Evolutionary conservation across 2,888 invertebrate species (phyloP).

Genomic region (Gortyna flavago): DNA sequence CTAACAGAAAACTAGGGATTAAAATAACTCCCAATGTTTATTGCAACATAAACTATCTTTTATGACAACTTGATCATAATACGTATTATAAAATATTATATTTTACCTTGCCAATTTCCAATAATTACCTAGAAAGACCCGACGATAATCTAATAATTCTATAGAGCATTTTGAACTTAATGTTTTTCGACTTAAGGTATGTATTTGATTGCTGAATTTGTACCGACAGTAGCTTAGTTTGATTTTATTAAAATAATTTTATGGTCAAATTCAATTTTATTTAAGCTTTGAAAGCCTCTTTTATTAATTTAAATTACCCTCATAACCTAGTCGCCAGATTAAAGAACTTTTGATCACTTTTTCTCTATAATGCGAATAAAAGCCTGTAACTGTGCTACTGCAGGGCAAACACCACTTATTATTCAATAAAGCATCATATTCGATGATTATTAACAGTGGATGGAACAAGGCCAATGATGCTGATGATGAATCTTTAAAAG

Average conservation of each 20-base stretch:
- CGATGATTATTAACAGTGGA: background rate
- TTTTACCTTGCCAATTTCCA: slow-evolving; percentile 29
- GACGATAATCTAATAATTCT: background rate
- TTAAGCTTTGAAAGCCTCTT: background rate
- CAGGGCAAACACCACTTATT: background rate
- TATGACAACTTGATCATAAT: slow-evolving; percentile 36
- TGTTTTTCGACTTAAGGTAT: background rate
- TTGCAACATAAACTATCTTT: slow-evolving; percentile 40
- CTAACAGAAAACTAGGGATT: slow-evolving; percentile 10
- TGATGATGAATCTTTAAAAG: background rate
- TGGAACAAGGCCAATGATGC: background rate
- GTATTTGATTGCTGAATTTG: background rate
- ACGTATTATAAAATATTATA: slow-evolving; percentile 26
- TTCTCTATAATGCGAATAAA: background rate
- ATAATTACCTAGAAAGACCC: slow-evolving; percentile 29
- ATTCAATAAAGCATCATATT: background rate
- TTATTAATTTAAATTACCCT: slow-evolving; percentile 2
- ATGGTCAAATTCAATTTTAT: background rate
- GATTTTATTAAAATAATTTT: slow-evolving; percentile 9
- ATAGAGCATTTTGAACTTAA: slow-evolving; percentile 12
- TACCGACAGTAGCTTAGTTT: background rate
- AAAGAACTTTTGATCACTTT: background rate
- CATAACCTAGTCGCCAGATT: background rate
- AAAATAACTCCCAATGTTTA: slow-evolving; percentile 36
- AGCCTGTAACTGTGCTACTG: background rate